phyloP scores from a whole-genome alignment of 2,888 invertebrate species.

The Chrysomela aeneicollis region DNA sequence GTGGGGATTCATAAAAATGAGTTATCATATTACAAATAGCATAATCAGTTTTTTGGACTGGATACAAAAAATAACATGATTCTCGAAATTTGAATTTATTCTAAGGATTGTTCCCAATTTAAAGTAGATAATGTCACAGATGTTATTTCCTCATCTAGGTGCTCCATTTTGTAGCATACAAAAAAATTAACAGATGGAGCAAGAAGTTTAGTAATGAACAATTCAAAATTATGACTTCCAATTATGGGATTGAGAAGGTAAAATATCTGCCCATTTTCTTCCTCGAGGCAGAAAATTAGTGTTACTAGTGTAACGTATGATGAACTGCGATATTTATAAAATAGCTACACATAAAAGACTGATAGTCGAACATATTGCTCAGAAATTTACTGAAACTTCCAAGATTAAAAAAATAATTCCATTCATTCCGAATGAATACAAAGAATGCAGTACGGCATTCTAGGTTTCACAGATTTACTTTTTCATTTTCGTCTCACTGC shows the following conservation, averaged over 20 bases:
- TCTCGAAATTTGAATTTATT: too few relatives aligned
- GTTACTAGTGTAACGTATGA: slow-evolving; percentile 7
- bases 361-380: background rate
- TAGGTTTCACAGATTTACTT: background rate
- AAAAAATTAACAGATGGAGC: background rate
- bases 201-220: too few relatives aligned
- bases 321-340: slow-evolving; percentile 12
- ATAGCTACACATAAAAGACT: slow-evolving; percentile 14
- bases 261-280: background rate
- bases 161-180: too few relatives aligned
- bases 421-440: background rate
- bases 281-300: slow-evolving; percentile 17
- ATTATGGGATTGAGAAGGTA: background rate
- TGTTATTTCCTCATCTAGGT: too few relatives aligned
- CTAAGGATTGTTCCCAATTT: too few relatives aligned
- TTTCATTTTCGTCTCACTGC: background rate
- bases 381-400: too few relatives aligned
- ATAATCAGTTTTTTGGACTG: too few relatives aligned
- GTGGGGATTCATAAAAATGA: background rate
- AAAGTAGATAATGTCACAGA: background rate
- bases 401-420: background rate
- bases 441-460: too few relatives aligned
- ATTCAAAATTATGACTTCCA: too few relatives aligned
- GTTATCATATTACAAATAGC: too few relatives aligned
- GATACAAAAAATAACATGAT: background rate